phyloP scores from a whole-genome alignment of 2,888 invertebrate genomes.

The Heliconius ethilla region DNA sequence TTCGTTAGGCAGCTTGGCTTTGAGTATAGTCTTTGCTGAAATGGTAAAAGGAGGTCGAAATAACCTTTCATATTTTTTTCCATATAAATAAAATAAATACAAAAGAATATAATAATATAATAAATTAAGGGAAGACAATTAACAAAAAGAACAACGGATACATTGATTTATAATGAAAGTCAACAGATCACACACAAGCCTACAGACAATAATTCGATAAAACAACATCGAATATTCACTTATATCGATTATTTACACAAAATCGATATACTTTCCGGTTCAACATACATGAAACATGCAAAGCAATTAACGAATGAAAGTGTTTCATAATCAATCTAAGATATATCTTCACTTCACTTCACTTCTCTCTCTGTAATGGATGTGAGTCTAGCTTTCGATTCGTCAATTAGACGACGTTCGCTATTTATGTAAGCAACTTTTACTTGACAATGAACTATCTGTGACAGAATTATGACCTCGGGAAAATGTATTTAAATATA shows the following conservation, averaged over 20 bases:
- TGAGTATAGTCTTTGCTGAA: no score
- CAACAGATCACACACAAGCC: neutral
- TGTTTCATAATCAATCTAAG: conserved; percentile 40
- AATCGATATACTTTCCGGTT: conserved; percentile 17
- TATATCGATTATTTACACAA: neutral
- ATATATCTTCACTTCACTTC: conserved; percentile 41
- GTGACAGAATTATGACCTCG: conserved; percentile 55
- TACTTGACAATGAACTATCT: conserved; percentile 67
- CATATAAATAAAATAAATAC: no score
- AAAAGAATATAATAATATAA: no score
- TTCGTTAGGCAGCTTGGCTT: no score
- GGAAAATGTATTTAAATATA: conserved; percentile 22
- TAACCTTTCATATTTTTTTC: no score
- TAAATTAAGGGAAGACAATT: neutral
- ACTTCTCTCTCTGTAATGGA: conserved; percentile 35
- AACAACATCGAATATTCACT: neutral
- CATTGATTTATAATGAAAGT: neutral
- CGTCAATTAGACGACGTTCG: conserved; percentile 38
- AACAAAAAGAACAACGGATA: neutral
- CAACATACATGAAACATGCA: conserved; percentile 22
- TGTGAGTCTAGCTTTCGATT: conserved; percentile 41
- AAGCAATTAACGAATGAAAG: conserved; percentile 36
- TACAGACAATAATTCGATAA: neutral
- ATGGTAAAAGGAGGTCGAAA: no score
- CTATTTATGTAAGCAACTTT: conserved; percentile 55